These are phyloP conservation scores for Actenoides hombroni DNA, from an alignment of 2,113 vertebrate species.

Conservation along the genomic window DNA sequence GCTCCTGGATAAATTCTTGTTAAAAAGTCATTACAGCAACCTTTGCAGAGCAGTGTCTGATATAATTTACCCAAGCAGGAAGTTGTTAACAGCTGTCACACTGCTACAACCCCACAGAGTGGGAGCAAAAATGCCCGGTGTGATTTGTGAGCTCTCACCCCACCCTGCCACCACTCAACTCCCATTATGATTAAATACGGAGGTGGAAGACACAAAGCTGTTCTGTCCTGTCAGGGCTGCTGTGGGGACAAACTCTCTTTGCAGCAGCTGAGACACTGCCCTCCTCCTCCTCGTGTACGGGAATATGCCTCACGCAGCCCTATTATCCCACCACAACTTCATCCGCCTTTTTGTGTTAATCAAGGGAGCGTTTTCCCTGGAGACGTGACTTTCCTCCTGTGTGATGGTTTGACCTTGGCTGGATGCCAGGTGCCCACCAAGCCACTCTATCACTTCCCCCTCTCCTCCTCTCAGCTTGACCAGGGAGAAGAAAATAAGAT, in stretches of 20 bases:
- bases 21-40: constrained; percentile 12
- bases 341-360: neutral
- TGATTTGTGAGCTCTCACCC: neutral
- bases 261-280: neutral
- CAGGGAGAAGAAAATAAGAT: no score
- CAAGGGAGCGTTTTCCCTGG: neutral
- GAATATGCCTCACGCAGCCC: neutral
- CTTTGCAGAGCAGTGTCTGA: neutral
- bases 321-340: neutral
- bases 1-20: neutral
- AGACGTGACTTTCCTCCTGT: neutral
- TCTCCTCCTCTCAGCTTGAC: no score
- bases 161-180: neutral
- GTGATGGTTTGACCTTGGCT: no score
- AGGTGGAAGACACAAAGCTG: neutral
- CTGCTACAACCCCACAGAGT: neutral
- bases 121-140: neutral
- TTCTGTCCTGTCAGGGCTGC: rapidly evolving
- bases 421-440: no score
- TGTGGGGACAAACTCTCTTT: neutral
- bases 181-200: neutral
- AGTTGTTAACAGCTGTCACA: neutral
- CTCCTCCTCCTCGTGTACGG: rapidly evolving
- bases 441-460: no score
- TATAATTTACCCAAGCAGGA: neutral